Conservation (phyloP, 92 coral and sea anemone genomes). For the Isaurus tuberculatus region DNA sequence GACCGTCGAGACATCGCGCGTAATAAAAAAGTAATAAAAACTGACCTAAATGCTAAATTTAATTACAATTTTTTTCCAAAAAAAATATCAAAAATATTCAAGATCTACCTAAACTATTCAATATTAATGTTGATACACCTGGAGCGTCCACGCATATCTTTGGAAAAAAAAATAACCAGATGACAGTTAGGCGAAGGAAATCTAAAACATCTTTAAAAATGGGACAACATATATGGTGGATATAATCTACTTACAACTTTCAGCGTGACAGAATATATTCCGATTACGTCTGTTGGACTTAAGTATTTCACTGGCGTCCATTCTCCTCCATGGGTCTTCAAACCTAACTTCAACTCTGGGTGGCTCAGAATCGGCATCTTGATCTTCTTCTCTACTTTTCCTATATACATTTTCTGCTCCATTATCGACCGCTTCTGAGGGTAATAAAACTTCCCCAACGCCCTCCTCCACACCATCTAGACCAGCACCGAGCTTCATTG, state of each 20-base stretch:
- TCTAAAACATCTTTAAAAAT: not conserved
- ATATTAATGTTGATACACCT: too few species aligned
- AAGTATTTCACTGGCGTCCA: conserved; percentile 19
- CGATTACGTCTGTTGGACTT: conserved; percentile 6
- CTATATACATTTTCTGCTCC: not conserved
- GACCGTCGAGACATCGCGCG: too few species aligned
- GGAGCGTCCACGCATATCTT: too few species aligned
- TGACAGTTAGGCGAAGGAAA: not conserved
- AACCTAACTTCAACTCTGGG: conserved; percentile 49
- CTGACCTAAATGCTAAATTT: too few species aligned
- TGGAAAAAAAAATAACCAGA: not conserved
- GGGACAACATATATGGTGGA: not conserved
- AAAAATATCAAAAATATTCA: too few species aligned
- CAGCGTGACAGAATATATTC: not conserved
- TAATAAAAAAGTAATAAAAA: too few species aligned
- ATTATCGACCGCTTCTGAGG: conserved; percentile 31
- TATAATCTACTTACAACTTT: conserved; percentile 41
- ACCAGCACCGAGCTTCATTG: not conserved
- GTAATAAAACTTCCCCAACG: not conserved
- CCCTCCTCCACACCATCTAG: conserved; percentile 7
- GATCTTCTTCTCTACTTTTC: not conserved
- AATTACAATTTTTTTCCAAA: too few species aligned
- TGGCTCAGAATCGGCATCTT: not conserved
- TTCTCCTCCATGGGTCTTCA: conserved; percentile 84
- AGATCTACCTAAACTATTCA: too few species aligned